These are phyloP conservation scores for Bombyx huttoni DNA, from an alignment of 2,888 invertebrate species.

Conservation along the genomic window DNA sequence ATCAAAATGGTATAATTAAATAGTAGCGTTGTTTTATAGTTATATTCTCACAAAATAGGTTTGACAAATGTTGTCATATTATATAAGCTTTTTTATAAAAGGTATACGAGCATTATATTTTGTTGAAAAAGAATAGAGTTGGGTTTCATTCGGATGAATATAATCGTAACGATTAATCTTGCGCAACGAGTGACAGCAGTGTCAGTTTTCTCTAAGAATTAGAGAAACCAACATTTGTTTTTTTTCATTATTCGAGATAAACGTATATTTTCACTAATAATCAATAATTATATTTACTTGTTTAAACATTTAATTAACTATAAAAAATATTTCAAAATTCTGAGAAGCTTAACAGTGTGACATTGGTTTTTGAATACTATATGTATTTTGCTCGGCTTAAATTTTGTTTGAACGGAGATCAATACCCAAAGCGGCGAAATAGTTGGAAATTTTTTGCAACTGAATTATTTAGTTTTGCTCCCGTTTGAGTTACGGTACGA, in stretches of 20 bases:
- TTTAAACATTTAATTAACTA: too few relatives aligned
- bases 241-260: neutral
- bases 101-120: constrained; percentile 1
- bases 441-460: neutral
- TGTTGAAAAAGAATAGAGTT: neutral
- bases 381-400: too few relatives aligned
- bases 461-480: neutral
- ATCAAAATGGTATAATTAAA: too few relatives aligned
- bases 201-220: neutral
- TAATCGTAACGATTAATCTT: neutral
- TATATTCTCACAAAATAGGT: neutral
- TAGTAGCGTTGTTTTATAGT: too few relatives aligned
- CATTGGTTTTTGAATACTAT: too few relatives aligned
- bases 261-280: too few relatives aligned
- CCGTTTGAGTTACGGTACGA: neutral
- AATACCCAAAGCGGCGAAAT: neutral
- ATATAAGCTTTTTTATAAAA: constrained; percentile 7
- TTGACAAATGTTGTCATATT: neutral
- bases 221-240: neutral
- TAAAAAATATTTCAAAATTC: too few relatives aligned
- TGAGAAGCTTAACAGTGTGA: too few relatives aligned
- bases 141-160: neutral
- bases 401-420: neutral
- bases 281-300: too few relatives aligned
- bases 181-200: neutral